A percentile compares a stretch with the other conserved stretches of the same genome.
Conservation (phyloP, 2,797 vertebrate genomes). For the Molossus molossus region DNA sequence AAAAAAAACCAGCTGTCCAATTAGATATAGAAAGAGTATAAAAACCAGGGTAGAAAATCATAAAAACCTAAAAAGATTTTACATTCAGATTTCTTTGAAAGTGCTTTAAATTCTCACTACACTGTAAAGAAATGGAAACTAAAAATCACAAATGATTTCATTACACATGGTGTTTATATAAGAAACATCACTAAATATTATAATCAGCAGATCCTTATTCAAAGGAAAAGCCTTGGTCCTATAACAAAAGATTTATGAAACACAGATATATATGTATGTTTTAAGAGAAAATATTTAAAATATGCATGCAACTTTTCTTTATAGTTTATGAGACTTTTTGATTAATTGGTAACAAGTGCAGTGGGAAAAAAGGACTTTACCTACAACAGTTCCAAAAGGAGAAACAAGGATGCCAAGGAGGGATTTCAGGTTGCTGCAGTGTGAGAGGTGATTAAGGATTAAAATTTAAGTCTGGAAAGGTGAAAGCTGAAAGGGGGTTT, state of each 20-base stretch:
- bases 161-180: background rate
- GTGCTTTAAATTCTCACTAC: slow-evolving; percentile 40
- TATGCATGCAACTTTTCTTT: slow-evolving; percentile 35
- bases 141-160: slow-evolving; percentile 48
- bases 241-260: slow-evolving; percentile 54
- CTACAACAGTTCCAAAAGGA: background rate
- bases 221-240: slow-evolving; percentile 9
- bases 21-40: background rate
- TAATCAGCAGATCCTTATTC: slow-evolving; percentile 19
- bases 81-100: background rate
- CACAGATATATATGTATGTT: background rate
- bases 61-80: slow-evolving; percentile 38
- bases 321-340: slow-evolving; percentile 36
- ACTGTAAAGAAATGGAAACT: slow-evolving; percentile 24
- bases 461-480: slow-evolving; percentile 13
- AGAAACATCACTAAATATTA: slow-evolving; percentile 38
- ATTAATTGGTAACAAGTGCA: background rate
- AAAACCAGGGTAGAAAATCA: background rate
- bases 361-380: background rate
- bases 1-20: background rate
- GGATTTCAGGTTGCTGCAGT: background rate
- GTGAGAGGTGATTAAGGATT: background rate
- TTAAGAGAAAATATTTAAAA: slow-evolving; percentile 58
- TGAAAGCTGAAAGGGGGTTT: background rate
- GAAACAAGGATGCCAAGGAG: background rate